These are phyloP conservation scores for Liasis olivaceus DNA, from an alignment of 2,797 vertebrate genomes.

Conservation along the genomic window DNA sequence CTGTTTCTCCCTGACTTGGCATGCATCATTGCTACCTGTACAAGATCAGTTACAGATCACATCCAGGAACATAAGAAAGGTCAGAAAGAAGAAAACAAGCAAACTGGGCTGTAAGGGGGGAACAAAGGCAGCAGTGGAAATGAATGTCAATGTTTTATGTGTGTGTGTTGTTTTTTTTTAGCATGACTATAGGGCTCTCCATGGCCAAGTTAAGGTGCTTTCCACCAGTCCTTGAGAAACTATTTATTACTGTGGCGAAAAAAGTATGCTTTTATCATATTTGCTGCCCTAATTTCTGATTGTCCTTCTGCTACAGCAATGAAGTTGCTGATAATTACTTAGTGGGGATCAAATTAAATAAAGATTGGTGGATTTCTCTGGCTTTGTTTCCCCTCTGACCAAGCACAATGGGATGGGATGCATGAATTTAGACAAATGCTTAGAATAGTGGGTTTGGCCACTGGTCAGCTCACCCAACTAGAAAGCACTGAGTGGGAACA, in stretches of 20 bases:
- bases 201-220: not conserved
- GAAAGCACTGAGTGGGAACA: not conserved
- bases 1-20: not conserved
- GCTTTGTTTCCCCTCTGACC: not conserved
- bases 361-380: not conserved
- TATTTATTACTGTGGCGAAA: not conserved
- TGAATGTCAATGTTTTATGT: not conserved
- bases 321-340: not conserved
- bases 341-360: not conserved
- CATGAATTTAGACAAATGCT: not conserved
- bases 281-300: not conserved
- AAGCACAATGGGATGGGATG: not conserved
- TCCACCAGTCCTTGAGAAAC: not conserved
- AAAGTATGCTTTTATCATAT: too few species aligned
- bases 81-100: not conserved
- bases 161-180: not conserved
- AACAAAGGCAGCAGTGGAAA: rapidly evolving
- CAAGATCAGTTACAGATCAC: rapidly evolving
- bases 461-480: not conserved
- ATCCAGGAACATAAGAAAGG: not conserved
- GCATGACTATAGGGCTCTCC: not conserved
- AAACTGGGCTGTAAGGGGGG: not conserved
- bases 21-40: not conserved
- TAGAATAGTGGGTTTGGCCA: not conserved
- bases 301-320: not conserved